These are phyloP conservation scores for Periplaneta americana DNA, from an alignment of 1,140 invertebrate species.

Conservation along the genomic window DNA sequence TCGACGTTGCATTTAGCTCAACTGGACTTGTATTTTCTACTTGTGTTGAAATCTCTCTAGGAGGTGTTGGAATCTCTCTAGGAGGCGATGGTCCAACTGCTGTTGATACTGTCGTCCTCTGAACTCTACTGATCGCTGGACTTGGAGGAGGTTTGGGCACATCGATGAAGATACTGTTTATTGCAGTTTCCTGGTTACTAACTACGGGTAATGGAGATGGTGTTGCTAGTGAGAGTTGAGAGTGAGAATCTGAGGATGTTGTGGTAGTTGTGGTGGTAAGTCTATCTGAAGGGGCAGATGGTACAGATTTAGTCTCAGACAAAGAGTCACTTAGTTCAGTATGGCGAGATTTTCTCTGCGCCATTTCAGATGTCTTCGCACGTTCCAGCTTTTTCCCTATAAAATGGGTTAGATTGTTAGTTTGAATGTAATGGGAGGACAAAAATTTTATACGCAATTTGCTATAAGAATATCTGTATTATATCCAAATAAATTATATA, in stretches of 20 bases:
- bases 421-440: neutral
- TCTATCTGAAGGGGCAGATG: constrained; percentile 12
- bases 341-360: constrained; percentile 1
- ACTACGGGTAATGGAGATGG: neutral
- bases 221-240: constrained; percentile 6
- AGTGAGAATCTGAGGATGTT: constrained; percentile 8
- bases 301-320: constrained; percentile 13
- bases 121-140: neutral
- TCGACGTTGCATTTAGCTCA: neutral
- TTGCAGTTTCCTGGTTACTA: neutral
- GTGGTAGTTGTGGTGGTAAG: constrained; percentile 3
- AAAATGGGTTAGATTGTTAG: constrained; percentile 10
- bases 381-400: constrained; percentile 4
- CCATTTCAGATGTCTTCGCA: constrained; percentile 8
- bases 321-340: constrained; percentile 8
- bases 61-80: neutral
- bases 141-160: neutral
- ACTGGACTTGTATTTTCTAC: neutral
- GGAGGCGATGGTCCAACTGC: constrained; percentile 51
- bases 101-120: constrained; percentile 36
- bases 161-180: neutral
- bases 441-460: neutral
- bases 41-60: too few species aligned
- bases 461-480: neutral
- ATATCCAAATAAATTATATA: neutral